Evolutionary conservation across 2,113 vertebrate species (phyloP).

Genomic region (Typhlomys cinereus): DNA sequence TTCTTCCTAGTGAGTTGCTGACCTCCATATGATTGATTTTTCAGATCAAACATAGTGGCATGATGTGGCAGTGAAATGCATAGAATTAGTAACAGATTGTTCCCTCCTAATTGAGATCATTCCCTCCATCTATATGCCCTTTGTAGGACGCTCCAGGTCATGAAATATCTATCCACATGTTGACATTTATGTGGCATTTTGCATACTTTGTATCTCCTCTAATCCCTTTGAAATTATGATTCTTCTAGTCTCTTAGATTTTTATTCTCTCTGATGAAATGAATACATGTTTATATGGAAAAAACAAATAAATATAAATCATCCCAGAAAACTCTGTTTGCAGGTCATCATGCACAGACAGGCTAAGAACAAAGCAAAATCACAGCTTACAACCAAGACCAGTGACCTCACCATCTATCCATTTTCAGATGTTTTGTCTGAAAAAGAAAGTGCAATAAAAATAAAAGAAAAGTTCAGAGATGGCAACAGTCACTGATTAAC

Average conservation of each 20-base stretch:
- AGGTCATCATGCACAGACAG: not conserved
- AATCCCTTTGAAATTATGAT: not conserved
- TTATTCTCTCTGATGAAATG: not conserved
- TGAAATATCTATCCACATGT: not conserved
- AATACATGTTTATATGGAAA: conserved; percentile 4
- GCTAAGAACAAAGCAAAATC: not conserved
- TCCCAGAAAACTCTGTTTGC: not conserved
- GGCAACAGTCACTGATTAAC: not conserved
- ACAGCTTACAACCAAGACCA: not conserved
- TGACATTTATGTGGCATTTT: not conserved
- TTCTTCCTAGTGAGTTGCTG: conserved; percentile 47
- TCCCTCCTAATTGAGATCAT: too few relatives aligned
- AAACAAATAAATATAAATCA: not conserved
- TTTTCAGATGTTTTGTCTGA: not conserved
- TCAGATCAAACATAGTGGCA: not conserved
- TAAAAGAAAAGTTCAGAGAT: not conserved
- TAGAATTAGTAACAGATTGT: not conserved
- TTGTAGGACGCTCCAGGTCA: not conserved
- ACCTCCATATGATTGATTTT: not conserved
- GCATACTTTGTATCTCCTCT: not conserved
- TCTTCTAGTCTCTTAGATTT: not conserved
- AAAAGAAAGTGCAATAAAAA: not conserved
- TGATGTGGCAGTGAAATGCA: not conserved
- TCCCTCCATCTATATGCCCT: not conserved
- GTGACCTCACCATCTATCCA: not conserved